Evolutionary conservation across 2,113 vertebrate species (phyloP).

Genomic region (Zingel zingel): DNA sequence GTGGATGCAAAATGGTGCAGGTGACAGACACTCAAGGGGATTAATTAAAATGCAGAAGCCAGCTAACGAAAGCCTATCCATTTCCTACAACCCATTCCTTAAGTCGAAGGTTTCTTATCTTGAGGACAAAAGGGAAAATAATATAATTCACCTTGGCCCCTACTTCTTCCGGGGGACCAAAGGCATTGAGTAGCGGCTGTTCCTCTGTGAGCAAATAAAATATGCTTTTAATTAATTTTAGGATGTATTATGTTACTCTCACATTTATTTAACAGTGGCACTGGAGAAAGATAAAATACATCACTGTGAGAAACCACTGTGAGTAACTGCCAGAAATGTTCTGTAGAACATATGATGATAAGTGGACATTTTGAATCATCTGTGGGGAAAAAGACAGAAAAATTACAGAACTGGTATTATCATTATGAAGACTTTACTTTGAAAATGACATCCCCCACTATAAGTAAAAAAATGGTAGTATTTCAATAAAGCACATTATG

Average conservation of each 20-base stretch:
- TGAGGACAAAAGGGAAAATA: slow-evolving; percentile 32
- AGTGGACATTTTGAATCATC: background rate
- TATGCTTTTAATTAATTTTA: slow-evolving; percentile 52
- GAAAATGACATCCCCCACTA: background rate
- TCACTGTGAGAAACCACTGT: background rate
- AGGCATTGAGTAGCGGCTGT: background rate
- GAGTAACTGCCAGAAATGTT: background rate
- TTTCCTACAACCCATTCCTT: slow-evolving; percentile 12
- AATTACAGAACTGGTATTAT: background rate
- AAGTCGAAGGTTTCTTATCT: slow-evolving; percentile 27
- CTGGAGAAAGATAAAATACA: background rate
- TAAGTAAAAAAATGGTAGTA: background rate
- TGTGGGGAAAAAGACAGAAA: background rate
- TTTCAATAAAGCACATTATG: slow-evolving; percentile 32
- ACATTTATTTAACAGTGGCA: background rate
- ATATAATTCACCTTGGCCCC: slow-evolving; percentile 33
- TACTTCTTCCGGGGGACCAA: slow-evolving; percentile 8
- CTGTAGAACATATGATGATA: background rate
- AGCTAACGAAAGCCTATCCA: slow-evolving; percentile 14
- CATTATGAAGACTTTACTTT: background rate
- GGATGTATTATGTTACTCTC: slow-evolving; percentile 14
- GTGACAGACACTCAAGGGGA: slow-evolving; percentile 20
- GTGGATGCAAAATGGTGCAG: slow-evolving; percentile 28
- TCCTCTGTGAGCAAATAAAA: slow-evolving; percentile 16
- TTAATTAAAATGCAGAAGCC: slow-evolving; percentile 48